Evolutionary conservation across 2,113 vertebrate genomes (phyloP).

Genomic region (Crotophaga sulcirostris): DNA sequence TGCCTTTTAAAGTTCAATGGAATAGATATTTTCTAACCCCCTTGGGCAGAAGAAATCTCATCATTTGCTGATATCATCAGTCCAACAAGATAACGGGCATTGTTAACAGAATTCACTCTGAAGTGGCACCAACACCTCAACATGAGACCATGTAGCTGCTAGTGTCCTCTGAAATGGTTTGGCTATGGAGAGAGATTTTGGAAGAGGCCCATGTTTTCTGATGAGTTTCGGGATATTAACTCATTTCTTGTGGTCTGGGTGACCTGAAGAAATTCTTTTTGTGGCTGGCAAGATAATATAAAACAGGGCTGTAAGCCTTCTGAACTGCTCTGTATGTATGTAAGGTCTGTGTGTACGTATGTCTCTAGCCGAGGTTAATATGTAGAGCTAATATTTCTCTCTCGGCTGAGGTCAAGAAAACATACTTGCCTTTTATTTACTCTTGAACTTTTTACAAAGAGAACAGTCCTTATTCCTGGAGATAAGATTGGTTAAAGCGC

Average conservation of each 20-base stretch:
- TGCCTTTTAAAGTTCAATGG: constrained; percentile 54
- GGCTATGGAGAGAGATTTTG: not conserved
- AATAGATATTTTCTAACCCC: constrained; percentile 39
- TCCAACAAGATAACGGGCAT: constrained; percentile 17
- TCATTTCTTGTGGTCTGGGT: not conserved
- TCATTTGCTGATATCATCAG: constrained; percentile 54
- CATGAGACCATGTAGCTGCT: not conserved
- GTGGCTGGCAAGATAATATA: not conserved
- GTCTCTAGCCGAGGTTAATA: not conserved
- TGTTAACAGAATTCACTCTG: not conserved
- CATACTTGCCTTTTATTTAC: constrained; percentile 46
- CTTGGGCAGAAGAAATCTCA: constrained; percentile 34
- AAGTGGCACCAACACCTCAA: not conserved
- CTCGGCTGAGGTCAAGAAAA: constrained; percentile 14
- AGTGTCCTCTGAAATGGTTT: not conserved
- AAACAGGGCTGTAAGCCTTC: not conserved
- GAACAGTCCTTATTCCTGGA: constrained; percentile 45
- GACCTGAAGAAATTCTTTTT: constrained; percentile 23
- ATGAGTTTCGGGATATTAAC: not conserved
- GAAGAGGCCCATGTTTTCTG: not conserved
- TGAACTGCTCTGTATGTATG: not conserved
- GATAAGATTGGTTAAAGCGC: constrained; percentile 44
- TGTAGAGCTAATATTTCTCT: not conserved
- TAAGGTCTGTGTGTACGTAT: not conserved
- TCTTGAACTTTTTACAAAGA: constrained; percentile 41